These are phyloP conservation scores for Sebastes trivittatus DNA, from an alignment of 2,797 vertebrate species.

Conservation along the genomic window DNA sequence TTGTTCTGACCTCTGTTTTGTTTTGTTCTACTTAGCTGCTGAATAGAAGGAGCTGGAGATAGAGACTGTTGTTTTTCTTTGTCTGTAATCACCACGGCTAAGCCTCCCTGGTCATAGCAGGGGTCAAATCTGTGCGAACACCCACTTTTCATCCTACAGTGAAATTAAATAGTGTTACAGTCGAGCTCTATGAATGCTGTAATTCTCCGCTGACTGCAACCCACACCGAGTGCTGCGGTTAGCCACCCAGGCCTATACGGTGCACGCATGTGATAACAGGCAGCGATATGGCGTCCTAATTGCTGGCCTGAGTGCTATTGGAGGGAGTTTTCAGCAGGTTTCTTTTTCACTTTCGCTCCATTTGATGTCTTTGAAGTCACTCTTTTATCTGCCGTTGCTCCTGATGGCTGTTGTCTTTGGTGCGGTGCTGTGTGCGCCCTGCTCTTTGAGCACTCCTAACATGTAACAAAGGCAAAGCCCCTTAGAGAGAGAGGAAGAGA, in stretches of 20 bases:
- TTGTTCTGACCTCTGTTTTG: slow-evolving; percentile 81
- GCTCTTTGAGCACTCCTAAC: slow-evolving; percentile 80
- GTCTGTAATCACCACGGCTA: slow-evolving; percentile 71
- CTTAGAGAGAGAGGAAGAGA: slow-evolving; percentile 69
- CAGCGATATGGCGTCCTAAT: slow-evolving; percentile 76
- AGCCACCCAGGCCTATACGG: slow-evolving; percentile 64
- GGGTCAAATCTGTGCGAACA: slow-evolving; percentile 76
- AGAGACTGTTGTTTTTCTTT: slow-evolving; percentile 68
- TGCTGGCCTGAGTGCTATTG: slow-evolving; percentile 77
- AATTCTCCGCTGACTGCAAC: slow-evolving; percentile 72
- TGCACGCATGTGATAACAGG: slow-evolving; percentile 65
- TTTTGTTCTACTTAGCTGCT: slow-evolving; percentile 73
- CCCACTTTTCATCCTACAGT: slow-evolving; percentile 79
- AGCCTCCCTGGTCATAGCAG: slow-evolving; percentile 68
- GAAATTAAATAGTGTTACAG: slow-evolving; percentile 73
- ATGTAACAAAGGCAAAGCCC: slow-evolving; percentile 80
- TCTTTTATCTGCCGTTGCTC: slow-evolving; percentile 83
- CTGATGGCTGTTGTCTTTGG: slow-evolving; percentile 85
- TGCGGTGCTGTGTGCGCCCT: slow-evolving; percentile 73
- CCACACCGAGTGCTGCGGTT: slow-evolving; percentile 73
- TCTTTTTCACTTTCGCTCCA: slow-evolving; percentile 80
- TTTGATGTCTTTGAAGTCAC: slow-evolving; percentile 83
- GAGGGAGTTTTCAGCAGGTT: slow-evolving; percentile 80
- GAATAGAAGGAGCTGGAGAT: slow-evolving; percentile 67
- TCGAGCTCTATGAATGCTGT: slow-evolving; percentile 56